Conservation (phyloP, 2,113 vertebrate species). For the Perca flavescens region DNA sequence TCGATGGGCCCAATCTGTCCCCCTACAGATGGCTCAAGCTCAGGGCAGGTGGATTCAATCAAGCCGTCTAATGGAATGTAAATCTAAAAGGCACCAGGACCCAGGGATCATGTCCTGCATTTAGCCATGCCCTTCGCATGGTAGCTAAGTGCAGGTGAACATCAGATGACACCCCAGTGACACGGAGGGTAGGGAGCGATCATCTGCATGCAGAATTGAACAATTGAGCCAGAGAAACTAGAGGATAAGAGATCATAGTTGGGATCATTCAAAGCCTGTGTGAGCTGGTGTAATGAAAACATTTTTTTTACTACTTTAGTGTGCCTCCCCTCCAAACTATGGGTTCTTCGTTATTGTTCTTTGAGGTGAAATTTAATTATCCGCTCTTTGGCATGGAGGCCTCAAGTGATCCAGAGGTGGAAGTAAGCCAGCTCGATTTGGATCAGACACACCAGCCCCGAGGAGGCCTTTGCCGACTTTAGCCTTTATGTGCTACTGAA, state of each 20-base stretch:
- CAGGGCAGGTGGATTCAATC: slow-evolving; percentile 78
- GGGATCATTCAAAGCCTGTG: slow-evolving; percentile 26
- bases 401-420: slow-evolving; percentile 63
- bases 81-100: slow-evolving; percentile 64
- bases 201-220: slow-evolving; percentile 67
- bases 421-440: slow-evolving; percentile 64
- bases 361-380: slow-evolving; percentile 72
- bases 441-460: slow-evolving; percentile 55
- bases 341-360: slow-evolving; percentile 49
- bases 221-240: slow-evolving; percentile 48
- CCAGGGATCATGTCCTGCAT: slow-evolving; percentile 50
- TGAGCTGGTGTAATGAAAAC: slow-evolving; percentile 1
- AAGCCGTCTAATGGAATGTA: slow-evolving; percentile 76
- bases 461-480: slow-evolving; percentile 57
- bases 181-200: slow-evolving; percentile 16
- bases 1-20: slow-evolving; percentile 64
- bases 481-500: slow-evolving; percentile 63
- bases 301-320: slow-evolving; percentile 1
- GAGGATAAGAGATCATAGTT: slow-evolving; percentile 33
- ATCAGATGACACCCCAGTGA: slow-evolving; percentile 59
- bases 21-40: slow-evolving; percentile 66
- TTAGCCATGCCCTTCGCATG: slow-evolving; percentile 52
- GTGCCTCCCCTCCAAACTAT: slow-evolving; percentile 27
- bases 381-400: slow-evolving; percentile 46
- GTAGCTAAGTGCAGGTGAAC: slow-evolving; percentile 65